phyloP scores from a whole-genome alignment of 2,113 vertebrate genomes.

The Ophthalmolycus amberensis region DNA sequence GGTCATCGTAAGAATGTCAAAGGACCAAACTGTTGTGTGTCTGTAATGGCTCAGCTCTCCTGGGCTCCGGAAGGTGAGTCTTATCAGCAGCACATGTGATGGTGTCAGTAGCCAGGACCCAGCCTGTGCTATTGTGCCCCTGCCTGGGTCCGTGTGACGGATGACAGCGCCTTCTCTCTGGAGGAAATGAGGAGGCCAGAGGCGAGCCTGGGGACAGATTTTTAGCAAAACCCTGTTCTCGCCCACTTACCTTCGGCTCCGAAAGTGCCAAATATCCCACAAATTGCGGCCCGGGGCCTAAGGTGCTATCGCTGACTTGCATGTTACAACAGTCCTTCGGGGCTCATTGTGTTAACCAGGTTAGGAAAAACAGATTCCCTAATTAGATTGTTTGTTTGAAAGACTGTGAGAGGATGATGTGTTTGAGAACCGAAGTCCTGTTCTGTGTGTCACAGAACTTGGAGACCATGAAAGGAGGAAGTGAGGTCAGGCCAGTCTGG shows the following conservation, averaged over 20 bases:
- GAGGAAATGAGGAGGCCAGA: slow-evolving; percentile 82
- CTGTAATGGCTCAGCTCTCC: slow-evolving; percentile 67
- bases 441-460: slow-evolving; percentile 52
- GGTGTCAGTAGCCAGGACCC: slow-evolving; percentile 79
- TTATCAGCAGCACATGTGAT: slow-evolving; percentile 84
- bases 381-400: slow-evolving; percentile 43
- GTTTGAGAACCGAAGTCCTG: slow-evolving; percentile 35
- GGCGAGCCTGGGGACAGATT: slow-evolving; percentile 67
- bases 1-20: slow-evolving; percentile 62
- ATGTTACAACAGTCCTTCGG: slow-evolving; percentile 12
- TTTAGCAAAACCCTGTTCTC: slow-evolving; percentile 61
- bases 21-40: slow-evolving; percentile 73
- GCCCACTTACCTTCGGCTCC: slow-evolving; percentile 34
- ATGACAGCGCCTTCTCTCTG: slow-evolving; percentile 80
- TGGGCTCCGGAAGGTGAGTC: slow-evolving; percentile 82
- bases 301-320: slow-evolving; percentile 4
- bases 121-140: slow-evolving; percentile 81
- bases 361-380: slow-evolving; percentile 33
- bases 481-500: slow-evolving; percentile 80
- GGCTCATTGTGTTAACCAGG: slow-evolving; percentile 42
- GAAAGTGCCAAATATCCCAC: slow-evolving; percentile 33
- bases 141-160: slow-evolving; percentile 82
- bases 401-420: slow-evolving; percentile 34
- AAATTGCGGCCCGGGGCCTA: neutral
- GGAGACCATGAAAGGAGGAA: slow-evolving; percentile 75